A percentile compares a stretch with the other conserved stretches of the same genome.
phyloP scores from a whole-genome alignment of 2,888 invertebrate genomes.

The Drosophila anceps region DNA sequence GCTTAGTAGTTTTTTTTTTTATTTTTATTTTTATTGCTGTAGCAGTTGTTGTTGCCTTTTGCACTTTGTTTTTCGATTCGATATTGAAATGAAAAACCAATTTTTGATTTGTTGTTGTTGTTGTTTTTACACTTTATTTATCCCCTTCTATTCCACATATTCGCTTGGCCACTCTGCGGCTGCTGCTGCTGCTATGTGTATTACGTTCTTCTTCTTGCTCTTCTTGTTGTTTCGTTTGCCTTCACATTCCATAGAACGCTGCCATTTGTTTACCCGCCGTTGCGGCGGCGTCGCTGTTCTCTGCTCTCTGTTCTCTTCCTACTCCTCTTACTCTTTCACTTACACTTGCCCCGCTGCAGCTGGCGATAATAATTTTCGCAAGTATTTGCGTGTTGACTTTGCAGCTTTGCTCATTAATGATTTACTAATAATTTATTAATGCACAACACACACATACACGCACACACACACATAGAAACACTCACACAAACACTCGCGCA shows the following conservation, averaged over 20 bases:
- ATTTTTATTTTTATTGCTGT: conserved; percentile 20
- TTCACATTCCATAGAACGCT: conserved; percentile 65
- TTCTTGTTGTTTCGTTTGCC: conserved; percentile 21
- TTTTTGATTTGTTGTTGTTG: conserved; percentile 43
- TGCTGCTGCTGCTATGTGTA: not conserved
- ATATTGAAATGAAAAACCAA: conserved; percentile 61
- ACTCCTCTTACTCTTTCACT: conserved; percentile 41
- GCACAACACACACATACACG: conserved; percentile 26
- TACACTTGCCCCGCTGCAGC: conserved; percentile 69
- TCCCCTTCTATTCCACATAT: conserved; percentile 24
- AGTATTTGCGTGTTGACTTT: conserved; percentile 59
- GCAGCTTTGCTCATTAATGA: conserved; percentile 42
- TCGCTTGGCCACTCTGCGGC: conserved; percentile 15
- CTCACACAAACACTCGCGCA: conserved; percentile 24
- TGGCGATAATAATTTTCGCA: conserved; percentile 59
- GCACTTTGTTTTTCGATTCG: conserved; percentile 69
- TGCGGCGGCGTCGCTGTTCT: conserved; percentile 51
- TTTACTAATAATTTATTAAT: conserved; percentile 65
- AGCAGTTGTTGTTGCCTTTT: conserved; percentile 66
- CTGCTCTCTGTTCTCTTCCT: not conserved
- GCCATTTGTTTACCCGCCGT: conserved; percentile 65
- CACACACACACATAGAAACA: conserved; percentile 16
- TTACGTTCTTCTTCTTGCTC: conserved; percentile 17
- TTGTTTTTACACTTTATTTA: conserved; percentile 8
- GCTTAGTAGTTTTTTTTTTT: conserved; percentile 39